phyloP scores from a whole-genome alignment of 2,113 vertebrate species.

The Chaetodon auriga region DNA sequence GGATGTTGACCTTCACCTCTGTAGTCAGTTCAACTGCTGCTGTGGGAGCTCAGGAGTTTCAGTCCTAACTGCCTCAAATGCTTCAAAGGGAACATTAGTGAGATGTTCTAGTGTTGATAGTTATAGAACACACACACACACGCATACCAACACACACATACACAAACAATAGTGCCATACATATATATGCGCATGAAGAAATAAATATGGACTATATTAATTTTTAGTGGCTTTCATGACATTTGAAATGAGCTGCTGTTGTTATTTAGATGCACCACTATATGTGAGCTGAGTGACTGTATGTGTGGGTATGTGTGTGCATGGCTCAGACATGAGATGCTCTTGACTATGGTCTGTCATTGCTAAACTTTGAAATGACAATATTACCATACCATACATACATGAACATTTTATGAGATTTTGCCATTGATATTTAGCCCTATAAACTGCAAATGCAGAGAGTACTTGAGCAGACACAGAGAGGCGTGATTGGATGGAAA shows the following conservation, averaged over 20 bases:
- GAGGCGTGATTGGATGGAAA: not conserved
- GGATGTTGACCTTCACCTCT: slow-evolving; percentile 57
- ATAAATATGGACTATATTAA: not conserved
- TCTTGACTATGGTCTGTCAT: not conserved
- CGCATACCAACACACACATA: no score
- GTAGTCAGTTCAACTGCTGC: slow-evolving; percentile 25
- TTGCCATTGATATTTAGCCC: not conserved
- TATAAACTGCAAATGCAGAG: not conserved
- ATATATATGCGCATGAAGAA: not conserved
- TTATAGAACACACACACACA: not conserved
- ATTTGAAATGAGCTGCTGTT: not conserved
- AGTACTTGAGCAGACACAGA: not conserved
- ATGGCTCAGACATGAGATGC: not conserved
- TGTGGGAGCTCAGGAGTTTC: slow-evolving; percentile 35
- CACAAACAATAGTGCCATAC: not conserved
- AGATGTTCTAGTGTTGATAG: not conserved
- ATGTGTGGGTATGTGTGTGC: not conserved
- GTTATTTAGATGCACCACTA: not conserved
- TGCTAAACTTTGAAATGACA: not conserved
- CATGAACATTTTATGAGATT: not conserved
- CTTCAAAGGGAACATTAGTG: slow-evolving; percentile 47
- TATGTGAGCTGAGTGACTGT: not conserved
- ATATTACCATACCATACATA: not conserved
- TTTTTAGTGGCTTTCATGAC: not conserved
- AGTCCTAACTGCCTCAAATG: slow-evolving; percentile 1